Evolutionary conservation across 2,113 vertebrate genomes (phyloP), one percentile per base, ranked within the genome.

Genomic region (Hemibagrus wyckioides): DNA sequence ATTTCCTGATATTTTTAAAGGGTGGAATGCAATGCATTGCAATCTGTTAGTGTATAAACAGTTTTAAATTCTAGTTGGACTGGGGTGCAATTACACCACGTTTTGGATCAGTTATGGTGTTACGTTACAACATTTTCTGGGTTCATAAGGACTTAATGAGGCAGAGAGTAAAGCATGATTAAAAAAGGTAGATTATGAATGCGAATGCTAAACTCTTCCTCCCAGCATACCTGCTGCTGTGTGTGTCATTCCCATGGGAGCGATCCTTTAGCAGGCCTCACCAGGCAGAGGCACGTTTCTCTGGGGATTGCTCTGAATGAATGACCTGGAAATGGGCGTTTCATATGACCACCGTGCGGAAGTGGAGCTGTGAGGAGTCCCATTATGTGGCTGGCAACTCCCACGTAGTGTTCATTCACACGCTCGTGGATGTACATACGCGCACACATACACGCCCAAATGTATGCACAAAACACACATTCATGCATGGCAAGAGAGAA

Each of bases 291-390:
- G 91, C 8, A 85, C 39, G 89, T 92, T 92, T 94, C 93, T 95
- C 90, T 36, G 83, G 93, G 89, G 92, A 95, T 92, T 89, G 57
- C 84, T 59, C 81, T 95, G 93, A 93, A 94, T 94, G 92, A 93
- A 89, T 92, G 90, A 94, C 91, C 94, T 95, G 94, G 94, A 96
- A 94, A 93, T 94, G 88, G 92, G 88, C 90, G 90, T 92, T 90
- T 93, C 93, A 93, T 88, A 93, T 93, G 89, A 92, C 89, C 83
- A 90, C 85, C 91, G 91, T 89, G 86, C 91, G 92, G 92, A 95
- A 95, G 93, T 93, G 87, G 90, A 94, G 94, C 91, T 93, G 93
- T 91, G 93, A 94, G 89, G 80, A 80, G 65, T 86, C 84, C 86
- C 89, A 36, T 89, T 92, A 92, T 79, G 93, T 77, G 85, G 88